Conservation (phyloP, 2,888 invertebrate genomes). For the Eudasyphora cyanicolor region DNA sequence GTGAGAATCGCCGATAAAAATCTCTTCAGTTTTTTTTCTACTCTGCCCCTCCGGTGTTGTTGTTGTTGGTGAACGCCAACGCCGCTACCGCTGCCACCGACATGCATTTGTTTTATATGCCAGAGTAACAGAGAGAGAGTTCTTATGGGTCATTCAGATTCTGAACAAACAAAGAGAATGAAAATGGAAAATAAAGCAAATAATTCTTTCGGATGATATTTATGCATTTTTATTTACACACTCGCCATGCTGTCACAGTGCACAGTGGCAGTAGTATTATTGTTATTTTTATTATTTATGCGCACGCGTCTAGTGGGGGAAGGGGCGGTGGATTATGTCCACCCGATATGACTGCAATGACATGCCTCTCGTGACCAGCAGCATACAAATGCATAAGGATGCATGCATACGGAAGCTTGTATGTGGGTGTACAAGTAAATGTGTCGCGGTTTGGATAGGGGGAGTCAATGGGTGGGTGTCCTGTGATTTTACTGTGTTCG, state of each 20-base stretch:
- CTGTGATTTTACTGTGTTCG: neutral
- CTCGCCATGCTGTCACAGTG: too few relatives aligned
- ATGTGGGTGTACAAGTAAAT: constrained; percentile 55
- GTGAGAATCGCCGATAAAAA: constrained; percentile 80
- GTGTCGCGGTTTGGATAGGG: constrained; percentile 49
- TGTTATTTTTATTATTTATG: constrained; percentile 61
- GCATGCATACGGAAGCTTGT: too few relatives aligned
- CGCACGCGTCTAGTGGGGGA: constrained; percentile 58
- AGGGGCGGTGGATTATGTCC: constrained; percentile 60
- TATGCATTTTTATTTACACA: constrained; percentile 20
- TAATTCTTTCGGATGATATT: too few relatives aligned
- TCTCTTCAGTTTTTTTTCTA: constrained; percentile 78
- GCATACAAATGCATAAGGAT: constrained; percentile 44
- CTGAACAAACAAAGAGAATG: too few relatives aligned
- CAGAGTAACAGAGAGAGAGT: constrained; percentile 26
- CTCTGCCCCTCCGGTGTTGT: neutral
- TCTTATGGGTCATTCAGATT: neutral
- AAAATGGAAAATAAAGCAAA: constrained; percentile 5
- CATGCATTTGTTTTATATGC: neutral
- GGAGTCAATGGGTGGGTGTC: constrained; percentile 57
- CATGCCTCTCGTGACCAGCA: constrained; percentile 68
- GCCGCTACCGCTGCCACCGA: constrained; percentile 45
- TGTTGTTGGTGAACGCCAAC: too few relatives aligned
- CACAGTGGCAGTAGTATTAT: constrained; percentile 40
- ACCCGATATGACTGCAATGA: neutral